A percentile compares a stretch with the other conserved stretches of the same genome.
phyloP scores from a whole-genome alignment of 2,113 vertebrate genomes.

The Chlorocebus sabaeus region DNA sequence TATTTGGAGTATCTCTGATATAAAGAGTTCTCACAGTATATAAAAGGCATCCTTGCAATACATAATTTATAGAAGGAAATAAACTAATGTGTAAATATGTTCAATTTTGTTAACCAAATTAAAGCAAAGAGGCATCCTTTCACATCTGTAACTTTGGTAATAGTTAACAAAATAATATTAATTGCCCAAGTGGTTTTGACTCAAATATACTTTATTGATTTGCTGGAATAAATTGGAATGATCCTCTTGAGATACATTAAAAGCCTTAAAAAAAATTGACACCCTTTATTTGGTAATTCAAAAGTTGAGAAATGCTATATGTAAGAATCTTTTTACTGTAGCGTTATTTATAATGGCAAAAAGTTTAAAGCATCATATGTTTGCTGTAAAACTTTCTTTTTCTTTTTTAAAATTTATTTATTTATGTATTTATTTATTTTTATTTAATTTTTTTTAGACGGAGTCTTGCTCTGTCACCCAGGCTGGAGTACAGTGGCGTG shows the following conservation, averaged over 20 bases:
- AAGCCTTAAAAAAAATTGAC: not conserved
- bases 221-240: conserved; percentile 56
- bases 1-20: conserved; percentile 17
- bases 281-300: not conserved
- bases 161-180: conserved; percentile 48
- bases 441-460: too few species aligned
- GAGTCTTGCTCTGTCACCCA: too few species aligned
- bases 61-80: conserved; percentile 33
- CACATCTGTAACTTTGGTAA: conserved; percentile 17
- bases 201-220: conserved; percentile 58
- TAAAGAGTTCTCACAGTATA: not conserved
- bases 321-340: not conserved
- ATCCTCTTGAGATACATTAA: conserved; percentile 7
- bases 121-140: not conserved
- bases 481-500: too few species aligned
- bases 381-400: not conserved
- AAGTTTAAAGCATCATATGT: conserved; percentile 29
- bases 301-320: not conserved
- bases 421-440: too few species aligned
- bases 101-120: not conserved
- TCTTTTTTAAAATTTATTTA: not conserved
- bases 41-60: not conserved
- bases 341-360: conserved; percentile 26
- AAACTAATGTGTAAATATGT: conserved; percentile 17
- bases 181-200: conserved; percentile 48